Conservation (phyloP, 2,113 vertebrate species). For the Zapornia atra region DNA sequence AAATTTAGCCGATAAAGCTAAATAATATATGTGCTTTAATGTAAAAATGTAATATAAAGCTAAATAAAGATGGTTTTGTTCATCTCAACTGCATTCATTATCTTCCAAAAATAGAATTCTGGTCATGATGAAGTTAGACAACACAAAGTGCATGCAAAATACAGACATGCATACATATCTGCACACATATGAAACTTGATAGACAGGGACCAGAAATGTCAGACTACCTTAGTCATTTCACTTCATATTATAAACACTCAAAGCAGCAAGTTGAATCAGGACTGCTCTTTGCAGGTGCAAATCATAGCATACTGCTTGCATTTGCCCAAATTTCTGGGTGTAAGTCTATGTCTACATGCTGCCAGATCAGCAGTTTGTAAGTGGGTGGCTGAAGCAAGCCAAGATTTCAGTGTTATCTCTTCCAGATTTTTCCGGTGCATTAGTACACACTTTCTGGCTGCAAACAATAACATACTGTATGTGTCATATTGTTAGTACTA, state of each 20-base stretch:
- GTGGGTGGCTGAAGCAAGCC: slow-evolving; percentile 8
- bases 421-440: slow-evolving; percentile 12
- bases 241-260: background rate
- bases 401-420: background rate
- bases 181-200: background rate
- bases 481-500: background rate
- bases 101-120: background rate
- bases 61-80: background rate
- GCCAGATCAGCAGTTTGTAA: slow-evolving; percentile 6
- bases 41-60: background rate
- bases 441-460: background rate
- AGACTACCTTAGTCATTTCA: background rate
- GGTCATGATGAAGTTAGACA: background rate
- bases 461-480: slow-evolving; percentile 28
- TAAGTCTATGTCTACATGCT: background rate
- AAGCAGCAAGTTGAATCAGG: background rate
- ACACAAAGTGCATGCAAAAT: background rate
- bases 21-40: background rate
- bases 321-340: background rate
- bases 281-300: background rate
- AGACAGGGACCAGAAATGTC: background rate
- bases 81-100: background rate
- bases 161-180: background rate
- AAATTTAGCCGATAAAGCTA: background rate
- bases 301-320: background rate